A percentile compares a stretch with the other conserved stretches of the same genome.
Evolutionary conservation across 2,888 invertebrate genomes (phyloP).

Genomic region (Hirtodrosophila histrioides): DNA sequence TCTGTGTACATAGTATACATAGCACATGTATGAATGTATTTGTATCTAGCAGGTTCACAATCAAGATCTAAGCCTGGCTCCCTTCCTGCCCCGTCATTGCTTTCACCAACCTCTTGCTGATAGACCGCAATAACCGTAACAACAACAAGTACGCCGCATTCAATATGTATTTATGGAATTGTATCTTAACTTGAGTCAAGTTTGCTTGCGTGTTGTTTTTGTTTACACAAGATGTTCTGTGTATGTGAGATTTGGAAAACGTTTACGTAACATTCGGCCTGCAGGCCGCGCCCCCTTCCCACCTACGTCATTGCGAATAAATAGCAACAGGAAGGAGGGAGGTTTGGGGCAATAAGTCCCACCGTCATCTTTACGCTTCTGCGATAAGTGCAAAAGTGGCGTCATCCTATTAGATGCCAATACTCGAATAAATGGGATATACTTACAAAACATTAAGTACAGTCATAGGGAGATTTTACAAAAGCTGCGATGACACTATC

Average conservation of each 20-base stretch:
- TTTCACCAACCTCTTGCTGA: slow-evolving; percentile 17
- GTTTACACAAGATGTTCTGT: slow-evolving; percentile 54
- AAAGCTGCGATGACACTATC: too few relatives aligned
- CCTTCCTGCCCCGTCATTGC: background rate
- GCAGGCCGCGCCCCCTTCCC: slow-evolving; percentile 11
- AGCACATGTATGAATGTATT: background rate
- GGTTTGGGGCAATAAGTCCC: background rate
- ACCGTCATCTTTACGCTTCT: slow-evolving; percentile 34
- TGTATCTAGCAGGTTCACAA: slow-evolving; percentile 22
- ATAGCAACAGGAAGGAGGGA: slow-evolving; percentile 29
- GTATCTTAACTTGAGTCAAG: slow-evolving; percentile 62
- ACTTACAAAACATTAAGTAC: background rate
- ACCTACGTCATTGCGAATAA: background rate
- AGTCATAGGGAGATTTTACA: too few relatives aligned
- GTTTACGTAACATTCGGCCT: slow-evolving; percentile 61
- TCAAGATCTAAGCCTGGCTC: slow-evolving; percentile 48
- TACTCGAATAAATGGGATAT: background rate
- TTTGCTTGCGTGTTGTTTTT: slow-evolving; percentile 64
- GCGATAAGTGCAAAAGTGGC: slow-evolving; percentile 56
- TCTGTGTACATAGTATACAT: background rate
- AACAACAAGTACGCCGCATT: slow-evolving; percentile 13
- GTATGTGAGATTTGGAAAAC: slow-evolving; percentile 62
- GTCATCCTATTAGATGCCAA: slow-evolving; percentile 42
- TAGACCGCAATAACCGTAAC: slow-evolving; percentile 31
- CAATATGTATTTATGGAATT: slow-evolving; percentile 4